Percentiles rank a stretch among this genome's conserved stretches.
Evolutionary conservation across 2,797 vertebrate genomes (phyloP).

Genomic region (Botia almorhae): DNA sequence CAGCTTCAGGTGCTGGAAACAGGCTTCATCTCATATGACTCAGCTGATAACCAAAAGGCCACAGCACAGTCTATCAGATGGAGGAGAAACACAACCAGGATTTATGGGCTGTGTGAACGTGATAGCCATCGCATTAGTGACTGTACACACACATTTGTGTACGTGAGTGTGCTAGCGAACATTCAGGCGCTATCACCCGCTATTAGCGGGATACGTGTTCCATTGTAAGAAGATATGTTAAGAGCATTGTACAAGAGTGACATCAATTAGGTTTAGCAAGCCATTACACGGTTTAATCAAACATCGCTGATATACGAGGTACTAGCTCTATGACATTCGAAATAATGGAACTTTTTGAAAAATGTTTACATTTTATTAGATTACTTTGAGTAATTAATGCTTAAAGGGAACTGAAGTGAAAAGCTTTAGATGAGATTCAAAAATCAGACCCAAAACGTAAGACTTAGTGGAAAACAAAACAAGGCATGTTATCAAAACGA

Average conservation of each 20-base stretch:
- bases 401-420: no score
- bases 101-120: conserved; percentile 13
- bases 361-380: no score
- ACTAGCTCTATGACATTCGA: not conserved
- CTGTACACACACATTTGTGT: not conserved
- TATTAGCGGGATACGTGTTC: not conserved
- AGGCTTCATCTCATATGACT: not conserved
- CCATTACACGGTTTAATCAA: not conserved
- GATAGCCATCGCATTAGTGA: not conserved
- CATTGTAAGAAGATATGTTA: not conserved
- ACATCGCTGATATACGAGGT: not conserved
- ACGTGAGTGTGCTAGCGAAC: not conserved
- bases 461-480: no score
- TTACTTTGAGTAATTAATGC: no score
- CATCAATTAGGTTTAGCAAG: not conserved
- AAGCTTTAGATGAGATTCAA: no score
- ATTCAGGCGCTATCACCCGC: not conserved
- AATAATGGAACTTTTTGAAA: no score
- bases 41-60: conserved; percentile 11
- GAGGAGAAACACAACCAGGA: not conserved
- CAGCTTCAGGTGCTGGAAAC: conserved; percentile 24
- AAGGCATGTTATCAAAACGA: no score
- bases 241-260: not conserved
- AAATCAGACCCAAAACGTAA: no score
- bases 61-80: not conserved